phyloP scores from a whole-genome alignment of 2,797 vertebrate species.

The Alfaro cultratus region DNA sequence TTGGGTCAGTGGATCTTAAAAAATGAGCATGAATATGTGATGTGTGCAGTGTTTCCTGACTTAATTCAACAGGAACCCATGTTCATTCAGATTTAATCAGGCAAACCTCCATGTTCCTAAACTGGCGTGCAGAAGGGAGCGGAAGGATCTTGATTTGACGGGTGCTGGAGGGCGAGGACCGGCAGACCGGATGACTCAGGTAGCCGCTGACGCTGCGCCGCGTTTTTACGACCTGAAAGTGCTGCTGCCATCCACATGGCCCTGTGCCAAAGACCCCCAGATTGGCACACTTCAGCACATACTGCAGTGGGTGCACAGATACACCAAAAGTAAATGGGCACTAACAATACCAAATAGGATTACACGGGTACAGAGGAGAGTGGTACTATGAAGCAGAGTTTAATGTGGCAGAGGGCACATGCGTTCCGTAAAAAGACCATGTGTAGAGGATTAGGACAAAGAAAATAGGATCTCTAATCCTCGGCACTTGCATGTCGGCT shows the following conservation, averaged over 20 bases:
- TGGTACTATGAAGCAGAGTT: slow-evolving; percentile 37
- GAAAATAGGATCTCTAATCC: slow-evolving; percentile 8
- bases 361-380: slow-evolving; percentile 62
- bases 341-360: slow-evolving; percentile 46
- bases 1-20: neutral
- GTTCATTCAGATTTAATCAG: slow-evolving; percentile 48
- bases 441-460: slow-evolving; percentile 8
- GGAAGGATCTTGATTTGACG: slow-evolving; percentile 65
- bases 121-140: slow-evolving; percentile 45
- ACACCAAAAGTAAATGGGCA: slow-evolving; percentile 51
- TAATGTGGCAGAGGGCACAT: slow-evolving; percentile 9
- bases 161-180: slow-evolving; percentile 56
- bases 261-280: slow-evolving; percentile 55
- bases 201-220: slow-evolving; percentile 73
- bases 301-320: slow-evolving; percentile 49
- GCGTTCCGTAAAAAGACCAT: neutral
- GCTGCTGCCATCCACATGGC: slow-evolving; percentile 53
- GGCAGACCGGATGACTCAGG: slow-evolving; percentile 78
- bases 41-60: neutral
- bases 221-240: slow-evolving; percentile 61
- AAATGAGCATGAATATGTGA: neutral
- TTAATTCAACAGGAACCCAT: slow-evolving; percentile 2
- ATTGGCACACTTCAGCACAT: slow-evolving; percentile 59
- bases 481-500: neutral
- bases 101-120: slow-evolving; percentile 41